Conservation (phyloP, 2,113 vertebrate species). For the Corythoichthys haematopterus region DNA sequence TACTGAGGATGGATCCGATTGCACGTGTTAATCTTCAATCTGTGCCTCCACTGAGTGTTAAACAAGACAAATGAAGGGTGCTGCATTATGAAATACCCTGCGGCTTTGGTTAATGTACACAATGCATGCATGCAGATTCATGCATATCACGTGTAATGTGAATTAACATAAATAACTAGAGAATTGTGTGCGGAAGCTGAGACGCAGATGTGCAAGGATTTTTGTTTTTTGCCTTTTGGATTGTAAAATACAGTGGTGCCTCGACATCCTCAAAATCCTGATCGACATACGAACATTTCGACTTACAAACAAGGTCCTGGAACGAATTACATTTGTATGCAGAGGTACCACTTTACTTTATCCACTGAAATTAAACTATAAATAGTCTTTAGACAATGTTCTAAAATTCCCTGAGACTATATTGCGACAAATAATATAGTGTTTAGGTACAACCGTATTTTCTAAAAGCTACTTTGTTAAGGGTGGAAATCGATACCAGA, state of each 20-base stretch:
- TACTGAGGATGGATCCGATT: neutral
- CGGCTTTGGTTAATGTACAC: neutral
- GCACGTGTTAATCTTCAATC: slow-evolving; percentile 4
- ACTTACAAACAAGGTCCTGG: too few relatives aligned
- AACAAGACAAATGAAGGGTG: slow-evolving; percentile 1
- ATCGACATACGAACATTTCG: too few relatives aligned
- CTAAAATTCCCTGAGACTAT: neutral
- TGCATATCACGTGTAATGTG: neutral
- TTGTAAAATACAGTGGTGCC: too few relatives aligned
- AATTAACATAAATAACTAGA: neutral
- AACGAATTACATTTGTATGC: too few relatives aligned
- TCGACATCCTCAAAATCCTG: too few relatives aligned
- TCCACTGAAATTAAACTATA: neutral
- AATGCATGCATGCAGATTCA: neutral
- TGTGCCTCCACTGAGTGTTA: neutral
- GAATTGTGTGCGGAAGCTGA: neutral
- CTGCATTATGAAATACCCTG: neutral
- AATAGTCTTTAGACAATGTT: neutral
- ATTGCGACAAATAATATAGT: neutral
- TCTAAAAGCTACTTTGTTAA: neutral
- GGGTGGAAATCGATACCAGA: neutral
- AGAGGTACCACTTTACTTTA: too few relatives aligned
- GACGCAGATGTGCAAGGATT: too few relatives aligned
- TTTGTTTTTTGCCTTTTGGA: too few relatives aligned
- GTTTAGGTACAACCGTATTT: neutral